Evolutionary conservation across 2,797 vertebrate species (phyloP).

Genomic region (Tamandua tetradactyla): DNA sequence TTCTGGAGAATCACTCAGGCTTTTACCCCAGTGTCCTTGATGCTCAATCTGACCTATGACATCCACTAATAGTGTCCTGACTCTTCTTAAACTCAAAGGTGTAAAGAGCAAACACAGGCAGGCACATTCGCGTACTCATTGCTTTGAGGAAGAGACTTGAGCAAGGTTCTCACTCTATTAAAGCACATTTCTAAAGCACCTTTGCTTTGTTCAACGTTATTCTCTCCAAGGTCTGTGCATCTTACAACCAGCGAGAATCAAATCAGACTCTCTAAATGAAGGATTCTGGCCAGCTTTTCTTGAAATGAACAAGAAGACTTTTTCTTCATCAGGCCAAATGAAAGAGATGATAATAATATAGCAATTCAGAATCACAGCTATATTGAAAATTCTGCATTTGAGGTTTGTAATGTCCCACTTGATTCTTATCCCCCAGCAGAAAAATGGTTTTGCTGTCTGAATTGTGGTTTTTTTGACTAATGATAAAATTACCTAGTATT

Average conservation of each 20-base stretch:
- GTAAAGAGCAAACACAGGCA: background rate
- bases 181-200: background rate
- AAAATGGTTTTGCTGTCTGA: slow-evolving; percentile 18
- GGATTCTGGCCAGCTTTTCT: background rate
- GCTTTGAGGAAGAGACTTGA: too few relatives aligned
- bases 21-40: background rate
- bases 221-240: background rate
- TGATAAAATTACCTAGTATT: background rate
- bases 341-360: background rate
- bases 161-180: background rate
- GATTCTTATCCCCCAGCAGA: background rate
- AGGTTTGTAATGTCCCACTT: background rate
- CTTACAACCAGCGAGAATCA: background rate
- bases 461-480: background rate
- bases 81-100: background rate
- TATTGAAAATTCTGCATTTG: background rate
- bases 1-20: background rate
- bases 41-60: background rate
- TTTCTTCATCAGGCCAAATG: background rate
- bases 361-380: background rate
- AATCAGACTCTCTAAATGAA: background rate
- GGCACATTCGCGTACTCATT: too few relatives aligned
- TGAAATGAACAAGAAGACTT: background rate
- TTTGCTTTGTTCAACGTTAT: background rate
- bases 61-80: background rate